phyloP scores from a whole-genome alignment of 1,140 invertebrate species.

The Copidosoma floridanum region DNA sequence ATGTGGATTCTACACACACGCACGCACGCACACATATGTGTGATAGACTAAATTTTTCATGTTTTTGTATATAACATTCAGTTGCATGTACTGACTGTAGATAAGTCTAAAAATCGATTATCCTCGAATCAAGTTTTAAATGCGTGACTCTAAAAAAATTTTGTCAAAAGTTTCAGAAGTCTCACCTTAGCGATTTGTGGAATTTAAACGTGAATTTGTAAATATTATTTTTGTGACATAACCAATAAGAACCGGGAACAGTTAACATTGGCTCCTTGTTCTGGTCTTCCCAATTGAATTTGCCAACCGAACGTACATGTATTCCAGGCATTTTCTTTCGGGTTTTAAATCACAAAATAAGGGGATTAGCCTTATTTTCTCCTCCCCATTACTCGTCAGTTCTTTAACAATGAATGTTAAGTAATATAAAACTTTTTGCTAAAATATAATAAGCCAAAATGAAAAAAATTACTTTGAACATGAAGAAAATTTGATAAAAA shows the following conservation, averaged over 20 bases:
- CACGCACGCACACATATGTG: too few relatives aligned
- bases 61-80: too few relatives aligned
- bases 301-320: constrained; percentile 51
- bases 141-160: too few relatives aligned
- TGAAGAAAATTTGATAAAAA: neutral
- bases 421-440: constrained; percentile 52
- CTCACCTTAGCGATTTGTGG: constrained; percentile 45
- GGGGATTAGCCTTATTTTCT: constrained; percentile 45
- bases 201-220: constrained; percentile 54
- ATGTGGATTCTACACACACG: too few relatives aligned
- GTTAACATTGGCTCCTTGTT: constrained; percentile 44
- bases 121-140: neutral
- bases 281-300: constrained; percentile 45
- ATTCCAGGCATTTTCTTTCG: constrained; percentile 56
- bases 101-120: neutral
- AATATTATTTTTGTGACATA: constrained; percentile 51
- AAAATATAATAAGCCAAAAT: constrained; percentile 25
- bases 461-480: neutral
- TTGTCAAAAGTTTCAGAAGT: too few relatives aligned
- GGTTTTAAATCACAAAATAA: constrained; percentile 49
- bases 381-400: constrained; percentile 34
- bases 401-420: constrained; percentile 48
- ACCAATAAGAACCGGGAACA: constrained; percentile 53
- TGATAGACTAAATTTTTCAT: too few relatives aligned
- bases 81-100: too few relatives aligned